A percentile compares a stretch with the other conserved stretches of the same genome.
These are phyloP conservation scores for Criorhina ranunculi DNA, from an alignment of 2,888 invertebrate genomes.

Conservation along the genomic window DNA sequence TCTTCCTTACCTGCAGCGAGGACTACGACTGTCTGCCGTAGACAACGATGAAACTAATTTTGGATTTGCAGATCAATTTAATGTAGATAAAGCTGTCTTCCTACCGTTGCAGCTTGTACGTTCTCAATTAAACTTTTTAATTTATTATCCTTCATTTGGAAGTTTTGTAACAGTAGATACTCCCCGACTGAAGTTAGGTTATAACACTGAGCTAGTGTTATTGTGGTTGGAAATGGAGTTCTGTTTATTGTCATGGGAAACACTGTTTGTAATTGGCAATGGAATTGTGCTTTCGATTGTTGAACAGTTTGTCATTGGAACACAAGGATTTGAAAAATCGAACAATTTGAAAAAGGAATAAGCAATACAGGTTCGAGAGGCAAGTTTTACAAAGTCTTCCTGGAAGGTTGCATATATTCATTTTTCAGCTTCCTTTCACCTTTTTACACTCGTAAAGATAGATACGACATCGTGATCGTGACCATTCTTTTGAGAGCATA, in stretches of 20 bases:
- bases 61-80: slow-evolving; percentile 46
- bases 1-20: slow-evolving; percentile 48
- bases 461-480: no score
- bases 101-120: slow-evolving; percentile 35
- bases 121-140: slow-evolving; percentile 69
- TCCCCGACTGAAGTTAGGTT: not conserved
- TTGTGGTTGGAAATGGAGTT: not conserved
- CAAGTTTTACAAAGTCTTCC: no score
- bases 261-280: not conserved
- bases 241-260: not conserved
- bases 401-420: no score
- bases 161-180: slow-evolving; percentile 23
- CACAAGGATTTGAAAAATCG: no score
- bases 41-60: slow-evolving; percentile 58
- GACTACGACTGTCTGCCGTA: not conserved
- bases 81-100: slow-evolving; percentile 60
- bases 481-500: no score
- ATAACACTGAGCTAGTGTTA: not conserved
- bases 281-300: no score
- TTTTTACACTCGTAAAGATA: no score
- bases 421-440: no score
- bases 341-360: no score
- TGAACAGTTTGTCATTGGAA: no score
- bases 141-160: slow-evolving; percentile 39
- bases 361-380: no score